Evolutionary conservation across 2,888 invertebrate species (phyloP), one percentile per base, ranked within the genome.

Genomic region (Chymomyza fuscimana): DNA sequence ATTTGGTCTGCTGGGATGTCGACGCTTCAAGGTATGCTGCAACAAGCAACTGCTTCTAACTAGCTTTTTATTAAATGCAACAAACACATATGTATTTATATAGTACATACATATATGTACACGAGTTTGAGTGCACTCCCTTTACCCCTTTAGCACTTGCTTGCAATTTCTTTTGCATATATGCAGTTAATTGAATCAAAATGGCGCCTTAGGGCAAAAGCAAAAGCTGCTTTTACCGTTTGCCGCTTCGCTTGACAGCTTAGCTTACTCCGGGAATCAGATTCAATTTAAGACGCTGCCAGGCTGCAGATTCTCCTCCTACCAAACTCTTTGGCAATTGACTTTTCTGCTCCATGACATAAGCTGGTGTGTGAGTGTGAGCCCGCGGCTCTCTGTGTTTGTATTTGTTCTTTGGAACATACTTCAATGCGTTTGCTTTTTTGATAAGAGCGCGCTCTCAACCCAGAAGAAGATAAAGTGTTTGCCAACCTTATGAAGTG

Each of bases 401-500:
- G 32, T 59, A 59, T 29, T 59, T 46, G 40, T 66, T 69, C 79
- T 70, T 51, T 60, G 77, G 29, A 69, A 73, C 74, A 75, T 71
- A 68, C 75, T 77, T 79, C 75, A 80, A 72, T 80, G 78, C 72
- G 63, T 80, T 80, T 71, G 78, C 78, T 72, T 65, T 67, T 52
- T 54, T 16, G 16, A 22, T 19, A 19, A 19, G 22, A 22, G 4
- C n/a, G 16, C 7, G 16, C 22, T 9, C 15, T 4, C 22, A 5
- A 22, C 4, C 22, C 16, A 22, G 19, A 19, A 22, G 9, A n/a
- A n/a, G 54, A 16, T 19, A 22, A 54, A 51, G 51, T 51, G 51
- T 51, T 51, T 51, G 16, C 51, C 16, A 51, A n/a, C 51, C 51
- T 16, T 5, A 16, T 16, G 16, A 15, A 51, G 51, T 51, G 6